Base-by-base conservation (phyloP, 1,140 invertebrate genomes). In the Calycopis cecrops region DNA sequence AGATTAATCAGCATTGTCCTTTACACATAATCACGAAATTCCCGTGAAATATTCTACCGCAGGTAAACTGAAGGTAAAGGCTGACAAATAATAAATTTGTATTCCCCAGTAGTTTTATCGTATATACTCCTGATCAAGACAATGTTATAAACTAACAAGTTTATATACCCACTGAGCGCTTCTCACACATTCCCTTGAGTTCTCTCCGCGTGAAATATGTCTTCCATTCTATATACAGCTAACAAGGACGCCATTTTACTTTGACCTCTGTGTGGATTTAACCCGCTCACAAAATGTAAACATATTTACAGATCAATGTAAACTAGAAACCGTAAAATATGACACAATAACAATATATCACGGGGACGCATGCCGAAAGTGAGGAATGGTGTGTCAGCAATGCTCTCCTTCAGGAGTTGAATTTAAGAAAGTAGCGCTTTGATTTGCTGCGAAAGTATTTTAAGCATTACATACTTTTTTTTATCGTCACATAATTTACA, bases 301-400 rank as follows among this genome's bases (percentile, higher is more conserved):
- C 40, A 55, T 52, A 35, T 51, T 47, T 21, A 59, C 56, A 37
- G 63, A 33, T 65, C 63, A 6, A 37, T n/a, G 14, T 54, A 48
- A 59, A 62, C 38, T 71, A 64, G 69, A 14, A 59, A 55, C 12
- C 56, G 53, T 57, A 38, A 40, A 60, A 55, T 75, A 54, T 67
- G 62, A 67, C 65, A 71, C 63, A 67, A 70, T 72, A 69, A 76
- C 67, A 60, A 73, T 76, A 72, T 69, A 70, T 76, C 73, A 73
- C 62, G 60, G 40, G 61, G 70, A 76, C 68, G 71, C 65, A 53
- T 67, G 67, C 67, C 65, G 62, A 69, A 71, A 67, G 65, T 76
- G 71, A 76, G 50, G 60, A 76, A 73, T 76, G 71, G 67, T 67
- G 48, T 53, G 34, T 54, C 57, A 60, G 59, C 59, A 66, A 42